Conservation (phyloP, 1,140 invertebrate genomes). For the Formica exsecta region DNA sequence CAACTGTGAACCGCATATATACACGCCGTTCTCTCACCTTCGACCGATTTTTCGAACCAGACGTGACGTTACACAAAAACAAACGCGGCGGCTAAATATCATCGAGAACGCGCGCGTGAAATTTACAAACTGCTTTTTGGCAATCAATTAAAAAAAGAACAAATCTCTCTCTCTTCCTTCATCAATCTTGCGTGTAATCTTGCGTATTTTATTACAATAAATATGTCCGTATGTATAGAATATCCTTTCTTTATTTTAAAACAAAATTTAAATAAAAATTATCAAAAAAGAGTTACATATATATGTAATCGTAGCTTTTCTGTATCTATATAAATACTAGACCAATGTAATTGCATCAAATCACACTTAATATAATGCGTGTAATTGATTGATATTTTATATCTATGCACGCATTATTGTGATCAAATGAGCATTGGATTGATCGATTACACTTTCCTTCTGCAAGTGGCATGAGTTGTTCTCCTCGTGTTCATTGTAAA, state of each 20-base stretch:
- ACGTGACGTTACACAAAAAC: not conserved
- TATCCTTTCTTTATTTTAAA: not conserved
- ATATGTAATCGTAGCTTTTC: not conserved
- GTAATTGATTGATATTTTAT: slow-evolving; percentile 19
- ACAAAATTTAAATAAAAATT: not conserved
- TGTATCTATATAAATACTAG: too few relatives aligned
- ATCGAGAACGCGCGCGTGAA: not conserved
- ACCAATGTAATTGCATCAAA: not conserved
- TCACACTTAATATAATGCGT: not conserved
- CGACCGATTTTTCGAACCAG: slow-evolving; percentile 24
- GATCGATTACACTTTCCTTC: slow-evolving; percentile 74
- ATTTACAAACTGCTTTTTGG: not conserved
- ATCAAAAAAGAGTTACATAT: not conserved
- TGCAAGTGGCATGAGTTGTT: slow-evolving; percentile 63
- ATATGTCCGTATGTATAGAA: too few relatives aligned
- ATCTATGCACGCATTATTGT: not conserved
- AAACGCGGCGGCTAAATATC: not conserved
- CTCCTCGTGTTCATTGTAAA: slow-evolving; percentile 65
- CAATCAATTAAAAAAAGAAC: not conserved
- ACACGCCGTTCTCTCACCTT: slow-evolving; percentile 4
- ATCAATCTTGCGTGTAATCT: not conserved
- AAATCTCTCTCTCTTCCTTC: not conserved
- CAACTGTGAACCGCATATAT: slow-evolving; percentile 76
- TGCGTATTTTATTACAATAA: not conserved
- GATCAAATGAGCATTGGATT: slow-evolving; percentile 68